Evolutionary conservation across 1,140 invertebrate species (phyloP), one percentile per base, ranked within the genome.

Genomic region (Pseudomyrmex flavicornis): DNA sequence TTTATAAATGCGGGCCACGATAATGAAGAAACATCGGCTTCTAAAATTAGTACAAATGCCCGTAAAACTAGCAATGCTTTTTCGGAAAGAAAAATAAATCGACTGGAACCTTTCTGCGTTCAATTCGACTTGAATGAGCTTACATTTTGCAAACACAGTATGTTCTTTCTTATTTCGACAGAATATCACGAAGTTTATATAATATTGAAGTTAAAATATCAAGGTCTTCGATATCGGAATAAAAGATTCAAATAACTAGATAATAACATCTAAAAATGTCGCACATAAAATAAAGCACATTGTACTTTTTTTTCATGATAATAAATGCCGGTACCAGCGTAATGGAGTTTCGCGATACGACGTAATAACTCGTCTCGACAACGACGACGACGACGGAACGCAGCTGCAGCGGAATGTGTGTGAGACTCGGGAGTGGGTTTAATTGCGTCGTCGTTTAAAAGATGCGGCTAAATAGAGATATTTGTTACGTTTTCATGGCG

Each of bases 11-110:
- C 44, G 0, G 22, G 20, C 66, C 10, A 15, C 62, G 52, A 79
- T 56, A 56, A 84, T 73, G 80, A 84, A 68, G 80, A 69, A 82
- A 69, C 54, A 65, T 82, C 68, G 50, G 15, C 52, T 17, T 83
- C 85, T 86, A 87, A 86, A 87, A 76, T 87, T 86, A 87, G 79
- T 68, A 26, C 46, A 15, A 15, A 7, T 35, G n/a, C 20, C 79
- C 59, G 62, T 73, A 61, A 72, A 87, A 83, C 65, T 5, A 17
- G 1, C 54, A 12, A 61, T 22, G 52, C 9, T 15, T 54, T 74
- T 73, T 82, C 22, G 20, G 20, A 17, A 2, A 35, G 35, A 35
- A 35, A 35, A 35, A 35, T 35, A 35, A 35, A 35, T 35, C 35
- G 35, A 35, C 35, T 35, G 0, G 35, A 35, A 35, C 5, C 4